Base-by-base conservation (phyloP, 2,113 vertebrate genomes). In the Pogonocichla stellata region DNA sequence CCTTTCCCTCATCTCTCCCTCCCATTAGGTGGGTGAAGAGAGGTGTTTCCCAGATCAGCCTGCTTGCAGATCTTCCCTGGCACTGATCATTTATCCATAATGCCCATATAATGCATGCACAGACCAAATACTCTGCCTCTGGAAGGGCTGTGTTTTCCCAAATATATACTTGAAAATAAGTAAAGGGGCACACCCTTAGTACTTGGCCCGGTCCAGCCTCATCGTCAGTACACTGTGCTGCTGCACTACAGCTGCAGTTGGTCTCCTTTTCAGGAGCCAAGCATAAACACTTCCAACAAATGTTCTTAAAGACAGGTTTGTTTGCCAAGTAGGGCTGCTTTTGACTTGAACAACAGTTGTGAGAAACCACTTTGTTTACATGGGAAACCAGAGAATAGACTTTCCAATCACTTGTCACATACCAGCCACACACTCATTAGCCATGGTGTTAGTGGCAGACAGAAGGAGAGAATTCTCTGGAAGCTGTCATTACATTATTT, bases 321-420 rank as follows among this genome's bases (percentile, higher is more conserved):
- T 78, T 94, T 93, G 90, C 80, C 88, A 93, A 84, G 77, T 13
- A 47, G 67, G 56, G 47, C 70, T 91, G 82, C 80, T 82, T 92
- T 89, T 81, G 66, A 70, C 83, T 71, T 66, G 61, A 80, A 36
- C 64, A 85, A 83, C 84, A 65, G 84, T 91, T 84, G 77, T 65
- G 54, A 82, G 86, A 93, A 93, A 80, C 31, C 62, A 29, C 73
- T 87, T 83, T 93, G 83, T 93, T 95, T 93, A 92, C 19, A 18
- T 5, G 19, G 8, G 70, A 91, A 95, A 72, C 43, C 61, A 61
- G 65, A 67, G 50, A 87, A 80, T 19, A 91, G 86, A 60, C 34
- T 92, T 94, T 81, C 58, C 79, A 93, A 78, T 89, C 86, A 69
- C 66, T 96, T 87, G 67, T 92, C 74, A 86, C 42, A 43, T 90